These are phyloP conservation scores for Sebastes diaconus DNA, from an alignment of 2,797 vertebrate genomes.

Conservation along the genomic window DNA sequence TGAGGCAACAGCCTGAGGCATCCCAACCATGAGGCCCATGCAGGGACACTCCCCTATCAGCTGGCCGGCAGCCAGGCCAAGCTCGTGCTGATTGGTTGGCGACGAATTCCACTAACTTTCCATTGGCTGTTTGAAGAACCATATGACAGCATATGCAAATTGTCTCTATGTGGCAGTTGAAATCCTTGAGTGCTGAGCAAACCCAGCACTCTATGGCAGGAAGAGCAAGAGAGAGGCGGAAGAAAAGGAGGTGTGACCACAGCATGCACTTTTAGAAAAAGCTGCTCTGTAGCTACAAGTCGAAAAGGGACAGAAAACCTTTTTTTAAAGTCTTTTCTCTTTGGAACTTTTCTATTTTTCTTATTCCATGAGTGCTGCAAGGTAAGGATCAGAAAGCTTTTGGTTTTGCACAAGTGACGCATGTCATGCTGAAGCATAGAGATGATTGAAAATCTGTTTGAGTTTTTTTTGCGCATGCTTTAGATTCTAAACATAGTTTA, in stretches of 20 bases:
- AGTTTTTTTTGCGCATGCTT: not conserved
- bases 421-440: not conserved
- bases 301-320: not conserved
- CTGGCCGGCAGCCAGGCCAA: slow-evolving; percentile 28
- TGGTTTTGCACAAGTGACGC: not conserved
- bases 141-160: slow-evolving; percentile 77
- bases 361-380: slow-evolving; percentile 74
- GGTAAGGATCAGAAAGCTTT: slow-evolving; percentile 59
- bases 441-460: not conserved
- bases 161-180: slow-evolving; percentile 50
- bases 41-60: slow-evolving; percentile 34
- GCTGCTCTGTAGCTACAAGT: not conserved
- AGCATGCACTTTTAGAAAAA: slow-evolving; percentile 30
- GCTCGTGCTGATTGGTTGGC: slow-evolving; percentile 48
- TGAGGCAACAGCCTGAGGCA: slow-evolving; percentile 35
- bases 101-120: accelerated
- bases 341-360: not conserved
- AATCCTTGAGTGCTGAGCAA: slow-evolving; percentile 53
- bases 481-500: not conserved
- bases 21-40: not conserved
- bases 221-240: not conserved
- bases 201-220: slow-evolving; percentile 9
- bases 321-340: not conserved
- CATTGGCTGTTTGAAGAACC: slow-evolving; percentile 51
- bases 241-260: slow-evolving; percentile 38